Evolutionary conservation across 2,888 invertebrate genomes (phyloP).

Genomic region (Agrochola lota): DNA sequence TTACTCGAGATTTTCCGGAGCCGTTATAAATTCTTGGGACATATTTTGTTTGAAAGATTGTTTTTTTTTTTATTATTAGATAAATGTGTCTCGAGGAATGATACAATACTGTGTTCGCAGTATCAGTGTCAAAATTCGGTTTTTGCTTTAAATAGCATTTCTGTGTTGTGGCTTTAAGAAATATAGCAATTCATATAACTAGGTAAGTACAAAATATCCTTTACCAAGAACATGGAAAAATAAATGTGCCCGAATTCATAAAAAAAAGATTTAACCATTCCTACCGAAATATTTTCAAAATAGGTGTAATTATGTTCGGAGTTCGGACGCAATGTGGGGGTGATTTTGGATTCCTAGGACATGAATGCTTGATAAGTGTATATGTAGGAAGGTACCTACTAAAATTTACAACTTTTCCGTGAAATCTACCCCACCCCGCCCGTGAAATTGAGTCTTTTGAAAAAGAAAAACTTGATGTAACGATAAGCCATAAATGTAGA

Average conservation of each 20-base stretch:
- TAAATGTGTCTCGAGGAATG: neutral
- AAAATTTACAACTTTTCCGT: neutral
- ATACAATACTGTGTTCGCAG: neutral
- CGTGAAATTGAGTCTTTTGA: neutral
- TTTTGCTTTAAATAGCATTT: neutral
- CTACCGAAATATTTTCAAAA: neutral
- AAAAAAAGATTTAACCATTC: too few species aligned
- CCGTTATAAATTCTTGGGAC: neutral
- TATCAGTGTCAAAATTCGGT: neutral
- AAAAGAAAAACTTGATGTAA: neutral
- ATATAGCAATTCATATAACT: too few species aligned
- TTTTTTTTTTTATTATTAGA: neutral
- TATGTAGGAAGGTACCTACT: neutral
- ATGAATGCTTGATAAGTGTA: neutral
- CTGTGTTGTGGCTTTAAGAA: neutral
- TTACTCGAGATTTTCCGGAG: constrained; percentile 26
- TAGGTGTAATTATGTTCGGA: neutral
- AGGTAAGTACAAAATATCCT: too few species aligned
- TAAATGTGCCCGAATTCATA: neutral
- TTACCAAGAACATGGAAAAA: neutral
- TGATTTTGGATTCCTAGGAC: neutral
- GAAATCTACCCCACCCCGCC: neutral
- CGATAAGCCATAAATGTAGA: neutral
- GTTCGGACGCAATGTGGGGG: neutral
- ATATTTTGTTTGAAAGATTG: neutral